phyloP scores from a whole-genome alignment of 2,888 invertebrate species.

The Arge pagana region DNA sequence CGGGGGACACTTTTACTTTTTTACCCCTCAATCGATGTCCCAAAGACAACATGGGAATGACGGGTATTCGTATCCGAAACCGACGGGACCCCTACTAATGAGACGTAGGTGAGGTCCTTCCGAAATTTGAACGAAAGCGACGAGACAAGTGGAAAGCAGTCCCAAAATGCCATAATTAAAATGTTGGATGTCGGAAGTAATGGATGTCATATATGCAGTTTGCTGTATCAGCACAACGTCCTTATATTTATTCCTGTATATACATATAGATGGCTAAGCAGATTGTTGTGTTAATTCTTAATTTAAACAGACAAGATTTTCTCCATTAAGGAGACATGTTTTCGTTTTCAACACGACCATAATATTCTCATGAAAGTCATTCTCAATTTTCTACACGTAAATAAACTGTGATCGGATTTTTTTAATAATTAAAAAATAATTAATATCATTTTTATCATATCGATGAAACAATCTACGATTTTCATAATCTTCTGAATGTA shows the following conservation, averaged over 20 bases:
- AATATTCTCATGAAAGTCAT: slow-evolving; percentile 31
- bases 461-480: slow-evolving; percentile 1
- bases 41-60: slow-evolving; percentile 42
- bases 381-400: slow-evolving; percentile 42
- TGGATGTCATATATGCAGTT: slow-evolving; percentile 37
- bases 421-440: slow-evolving; percentile 22
- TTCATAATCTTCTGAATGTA: too few species aligned
- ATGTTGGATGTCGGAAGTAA: slow-evolving; percentile 9
- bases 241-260: slow-evolving; percentile 55
- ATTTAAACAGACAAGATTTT: slow-evolving; percentile 35
- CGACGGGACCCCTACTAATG: slow-evolving; percentile 42
- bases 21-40: slow-evolving; percentile 70
- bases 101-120: slow-evolving; percentile 45
- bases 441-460: not conserved
- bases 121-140: slow-evolving; percentile 30
- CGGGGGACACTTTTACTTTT: slow-evolving; percentile 78
- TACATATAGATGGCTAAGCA: slow-evolving; percentile 44
- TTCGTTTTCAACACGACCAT: slow-evolving; percentile 32
- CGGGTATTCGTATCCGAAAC: slow-evolving; percentile 44
- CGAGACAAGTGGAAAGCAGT: slow-evolving; percentile 27
- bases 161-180: slow-evolving; percentile 39
- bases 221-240: slow-evolving; percentile 32
- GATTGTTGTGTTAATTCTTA: slow-evolving; percentile 36
- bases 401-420: slow-evolving; percentile 56
- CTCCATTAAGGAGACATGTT: slow-evolving; percentile 21